phyloP scores from a whole-genome alignment of 2,888 invertebrate species.

The Pollenia labialis region DNA sequence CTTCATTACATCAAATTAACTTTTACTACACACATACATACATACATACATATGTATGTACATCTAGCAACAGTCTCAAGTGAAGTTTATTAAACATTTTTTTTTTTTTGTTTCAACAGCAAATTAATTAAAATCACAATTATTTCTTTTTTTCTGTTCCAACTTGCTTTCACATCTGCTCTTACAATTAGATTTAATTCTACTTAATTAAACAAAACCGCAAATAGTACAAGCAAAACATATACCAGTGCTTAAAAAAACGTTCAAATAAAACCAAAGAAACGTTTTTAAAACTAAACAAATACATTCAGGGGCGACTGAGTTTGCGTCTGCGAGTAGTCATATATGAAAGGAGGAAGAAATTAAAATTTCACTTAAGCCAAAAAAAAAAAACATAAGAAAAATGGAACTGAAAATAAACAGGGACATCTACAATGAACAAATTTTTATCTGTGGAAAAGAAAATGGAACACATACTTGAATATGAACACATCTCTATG shows the following conservation, averaged over 20 bases:
- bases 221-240: constrained; percentile 65
- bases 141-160: constrained; percentile 3
- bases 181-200: constrained; percentile 67
- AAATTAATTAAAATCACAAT: constrained; percentile 51
- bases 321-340: neutral
- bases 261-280: constrained; percentile 15
- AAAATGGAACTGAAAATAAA: constrained; percentile 5
- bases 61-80: neutral
- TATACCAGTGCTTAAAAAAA: constrained; percentile 17
- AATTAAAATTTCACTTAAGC: constrained; percentile 26
- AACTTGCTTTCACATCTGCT: constrained; percentile 63
- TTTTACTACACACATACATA: neutral
- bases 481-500: neutral
- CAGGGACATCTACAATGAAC: constrained; percentile 48
- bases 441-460: constrained; percentile 43
- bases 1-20: constrained; percentile 2
- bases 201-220: constrained; percentile 68
- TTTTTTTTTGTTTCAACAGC: constrained; percentile 13
- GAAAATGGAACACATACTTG: constrained; percentile 35
- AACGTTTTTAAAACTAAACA: constrained; percentile 15
- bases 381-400: neutral
- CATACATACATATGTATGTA: too few relatives aligned
- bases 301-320: neutral
- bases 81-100: constrained; percentile 26
- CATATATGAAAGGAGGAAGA: constrained; percentile 2